phyloP scores from a whole-genome alignment of 30 jellyfish, hydroid and myxozoan species.

The Rhopilema esculentum region DNA sequence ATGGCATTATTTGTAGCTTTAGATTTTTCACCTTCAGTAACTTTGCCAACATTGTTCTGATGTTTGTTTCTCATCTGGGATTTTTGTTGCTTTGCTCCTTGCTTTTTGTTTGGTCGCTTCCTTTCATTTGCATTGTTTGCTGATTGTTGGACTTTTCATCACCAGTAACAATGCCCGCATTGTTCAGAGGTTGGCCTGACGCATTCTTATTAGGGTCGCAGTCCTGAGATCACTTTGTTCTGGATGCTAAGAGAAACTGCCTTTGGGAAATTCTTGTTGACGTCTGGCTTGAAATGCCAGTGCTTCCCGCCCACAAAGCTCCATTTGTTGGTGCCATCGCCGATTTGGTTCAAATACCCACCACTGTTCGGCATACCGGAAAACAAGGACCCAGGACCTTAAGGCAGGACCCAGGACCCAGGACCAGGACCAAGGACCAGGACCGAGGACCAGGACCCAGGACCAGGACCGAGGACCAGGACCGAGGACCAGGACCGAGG shows the following conservation, averaged over 20 bases:
- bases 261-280: constrained; percentile 1
- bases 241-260: constrained; percentile 1
- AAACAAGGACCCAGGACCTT: no score
- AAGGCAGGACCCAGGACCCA: no score
- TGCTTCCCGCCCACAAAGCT: not conserved
- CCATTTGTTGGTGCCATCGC: constrained; percentile 29
- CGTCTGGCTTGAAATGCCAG: no score
- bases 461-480: no score
- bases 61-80: constrained; percentile 29
- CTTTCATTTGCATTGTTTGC: constrained; percentile 33
- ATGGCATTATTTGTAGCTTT: constrained; percentile 17
- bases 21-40: constrained; percentile 22
- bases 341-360: not conserved
- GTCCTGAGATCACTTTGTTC: constrained; percentile 10
- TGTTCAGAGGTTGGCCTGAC: constrained; percentile 2
- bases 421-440: no score
- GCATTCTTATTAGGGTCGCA: constrained; percentile 7
- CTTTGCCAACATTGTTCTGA: constrained; percentile 23
- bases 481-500: no score
- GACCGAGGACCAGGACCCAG: no score
- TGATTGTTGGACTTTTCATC: constrained; percentile 2
- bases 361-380: no score
- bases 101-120: not conserved
- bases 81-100: constrained; percentile 18
- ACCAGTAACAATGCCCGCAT: constrained; percentile 4